Base-by-base conservation (phyloP, 1,140 invertebrate genomes). In the Drosophila sucinea region DNA sequence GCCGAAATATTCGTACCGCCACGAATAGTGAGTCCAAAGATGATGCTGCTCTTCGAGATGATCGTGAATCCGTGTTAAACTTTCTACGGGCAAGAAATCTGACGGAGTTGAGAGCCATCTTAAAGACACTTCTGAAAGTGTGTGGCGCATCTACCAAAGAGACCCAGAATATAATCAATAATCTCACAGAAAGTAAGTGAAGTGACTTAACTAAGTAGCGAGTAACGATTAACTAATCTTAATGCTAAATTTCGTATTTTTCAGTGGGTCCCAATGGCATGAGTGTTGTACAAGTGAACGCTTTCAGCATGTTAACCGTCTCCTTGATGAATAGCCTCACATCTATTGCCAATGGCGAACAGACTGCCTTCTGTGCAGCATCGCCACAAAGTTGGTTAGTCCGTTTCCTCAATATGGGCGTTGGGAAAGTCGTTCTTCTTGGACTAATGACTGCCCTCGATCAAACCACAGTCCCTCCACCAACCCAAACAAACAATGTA, bases 111-210 rank as follows among this genome's bases (percentile, higher is more conserved):
- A 73, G 38, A 4, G 5, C 70, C 29, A 86, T 86, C 2, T 63
- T 86, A 1, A 77, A 58, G 1, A 58, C 72, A 0, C 62, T 86
- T 47, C 55, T 86, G 60, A 69, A 70, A 10, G 58, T 86, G 60
- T 86, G 82, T 54, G 82, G 83, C 4, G 79, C 82, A 5, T 73
- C 79, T 1, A 23, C 10, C 1, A 23, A 8, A 1, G 82, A 86
- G 47, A 27, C 72, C 1, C 64, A 76, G 57, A 79, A 70, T 10
- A 86, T 86, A 41, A 71, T 87, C 4, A 30, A 81, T 25, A 86
- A 87, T 58, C 40, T 86, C 2, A 11, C 67, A 35, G 79, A 87
- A n/a, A 87, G 82, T 86, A 67, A 86, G 83, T 84, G 60, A 4
- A 8, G 7, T n/a, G 8, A 0, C 3, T 17, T 17, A 17, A 17